Evolutionary conservation across 1,140 invertebrate genomes (phyloP).

Genomic region (Diachasmimorpha longicaudata): DNA sequence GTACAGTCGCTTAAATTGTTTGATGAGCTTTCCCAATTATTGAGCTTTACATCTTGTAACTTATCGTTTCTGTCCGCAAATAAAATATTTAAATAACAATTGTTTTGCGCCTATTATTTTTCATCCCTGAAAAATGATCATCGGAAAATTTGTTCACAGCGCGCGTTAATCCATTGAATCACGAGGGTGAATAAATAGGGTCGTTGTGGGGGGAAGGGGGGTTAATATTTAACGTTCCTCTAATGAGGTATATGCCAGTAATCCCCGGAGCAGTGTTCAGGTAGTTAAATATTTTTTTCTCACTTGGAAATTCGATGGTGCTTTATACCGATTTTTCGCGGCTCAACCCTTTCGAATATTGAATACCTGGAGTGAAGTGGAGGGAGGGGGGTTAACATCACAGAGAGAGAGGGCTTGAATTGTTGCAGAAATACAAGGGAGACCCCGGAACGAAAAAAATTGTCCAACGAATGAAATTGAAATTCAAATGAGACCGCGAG

Average conservation of each 20-base stretch:
- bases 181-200: neutral
- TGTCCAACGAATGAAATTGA: conserved; percentile 47
- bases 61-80: too few relatives aligned
- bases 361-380: conserved; percentile 39
- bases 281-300: conserved; percentile 30
- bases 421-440: conserved; percentile 17
- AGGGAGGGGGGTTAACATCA: conserved; percentile 18
- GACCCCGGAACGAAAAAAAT: conserved; percentile 34
- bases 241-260: conserved; percentile 51
- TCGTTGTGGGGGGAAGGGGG: conserved; percentile 38
- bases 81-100: too few relatives aligned
- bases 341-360: conserved; percentile 35
- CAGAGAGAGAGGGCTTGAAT: conserved; percentile 10
- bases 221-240: conserved; percentile 52
- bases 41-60: too few relatives aligned
- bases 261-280: conserved; percentile 38
- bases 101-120: too few relatives aligned
- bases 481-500: conserved; percentile 66
- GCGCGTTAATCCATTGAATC: conserved; percentile 5
- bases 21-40: too few relatives aligned
- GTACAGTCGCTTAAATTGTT: too few relatives aligned
- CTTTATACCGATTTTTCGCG: conserved; percentile 33
- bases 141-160: too few relatives aligned
- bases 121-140: too few relatives aligned
- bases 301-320: conserved; percentile 33